Percentiles rank a stretch among this genome's conserved stretches.
These are phyloP conservation scores for Aplysina aerophoba DNA, from an alignment of 37 sponge, comb jelly and placozoan species.

Conservation along the genomic window DNA sequence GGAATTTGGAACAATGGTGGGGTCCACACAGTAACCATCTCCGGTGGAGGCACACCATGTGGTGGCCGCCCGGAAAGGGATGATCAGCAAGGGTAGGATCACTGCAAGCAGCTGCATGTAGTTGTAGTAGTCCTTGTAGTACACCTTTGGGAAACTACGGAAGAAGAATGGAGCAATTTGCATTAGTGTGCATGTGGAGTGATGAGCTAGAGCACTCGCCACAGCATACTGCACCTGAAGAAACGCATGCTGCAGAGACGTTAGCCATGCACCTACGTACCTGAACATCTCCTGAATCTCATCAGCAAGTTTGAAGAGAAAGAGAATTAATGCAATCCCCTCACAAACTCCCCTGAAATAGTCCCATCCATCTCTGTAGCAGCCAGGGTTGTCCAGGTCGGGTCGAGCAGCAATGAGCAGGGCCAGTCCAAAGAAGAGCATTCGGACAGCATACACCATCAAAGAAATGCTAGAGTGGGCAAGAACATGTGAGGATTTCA, in stretches of 20 bases:
- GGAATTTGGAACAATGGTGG: background rate
- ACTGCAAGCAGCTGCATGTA: background rate
- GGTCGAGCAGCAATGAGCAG: conserved; percentile 28
- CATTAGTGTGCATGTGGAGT: no score
- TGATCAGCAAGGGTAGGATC: background rate
- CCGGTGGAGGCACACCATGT: conserved; percentile 39
- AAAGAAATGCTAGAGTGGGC: conserved; percentile 4
- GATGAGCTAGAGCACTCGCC: no score
- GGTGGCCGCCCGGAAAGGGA: conserved; percentile 27
- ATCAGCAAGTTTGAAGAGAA: conserved; percentile 12
- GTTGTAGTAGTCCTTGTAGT: conserved; percentile 26
- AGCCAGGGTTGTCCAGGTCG: conserved; percentile 34
- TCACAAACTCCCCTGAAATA: conserved; percentile 10
- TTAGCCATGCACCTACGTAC: no score
- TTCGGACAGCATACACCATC: background rate
- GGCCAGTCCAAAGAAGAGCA: conserved; percentile 24
- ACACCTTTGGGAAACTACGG: background rate
- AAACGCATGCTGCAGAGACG: no score
- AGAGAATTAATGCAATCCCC: background rate
- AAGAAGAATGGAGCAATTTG: no score
- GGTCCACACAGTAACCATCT: conserved; percentile 20
- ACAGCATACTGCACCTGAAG: no score
- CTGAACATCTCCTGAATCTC: background rate
- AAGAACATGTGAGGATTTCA: no score
- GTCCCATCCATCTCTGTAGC: conserved; percentile 34